phyloP scores from a whole-genome alignment of 2,113 vertebrate species.

The Hypocryptadius cinnamomeus region DNA sequence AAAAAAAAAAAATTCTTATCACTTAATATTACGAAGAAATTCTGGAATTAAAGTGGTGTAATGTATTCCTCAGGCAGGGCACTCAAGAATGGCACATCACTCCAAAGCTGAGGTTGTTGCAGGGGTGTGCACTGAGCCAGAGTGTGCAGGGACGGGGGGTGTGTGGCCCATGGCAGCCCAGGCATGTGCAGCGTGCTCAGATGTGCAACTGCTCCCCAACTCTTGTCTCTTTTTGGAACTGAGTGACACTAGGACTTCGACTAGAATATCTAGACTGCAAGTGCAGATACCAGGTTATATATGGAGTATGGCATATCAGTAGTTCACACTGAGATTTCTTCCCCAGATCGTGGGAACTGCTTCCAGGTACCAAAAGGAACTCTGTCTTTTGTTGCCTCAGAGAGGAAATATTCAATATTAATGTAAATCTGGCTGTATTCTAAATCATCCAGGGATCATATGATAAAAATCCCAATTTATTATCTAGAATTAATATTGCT shows the following conservation, averaged over 20 bases:
- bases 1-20: background rate
- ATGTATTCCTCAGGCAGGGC: background rate
- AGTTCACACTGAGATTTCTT: background rate
- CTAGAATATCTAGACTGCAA: background rate
- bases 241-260: too few relatives aligned
- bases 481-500: background rate
- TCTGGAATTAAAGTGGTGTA: background rate
- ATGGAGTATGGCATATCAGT: background rate
- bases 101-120: background rate
- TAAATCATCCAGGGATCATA: background rate
- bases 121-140: background rate
- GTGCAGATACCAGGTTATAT: background rate
- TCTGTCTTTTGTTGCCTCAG: background rate
- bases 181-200: background rate
- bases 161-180: background rate
- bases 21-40: background rate
- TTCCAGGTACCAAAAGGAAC: background rate
- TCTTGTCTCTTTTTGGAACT: background rate
- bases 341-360: background rate
- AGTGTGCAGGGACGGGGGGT: rapidly evolving
- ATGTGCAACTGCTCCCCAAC: background rate
- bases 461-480: background rate
- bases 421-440: background rate
- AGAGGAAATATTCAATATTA: background rate
- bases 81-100: background rate